These are phyloP conservation scores for Sinohyriopsis cumingii DNA, from an alignment of 2,888 invertebrate genomes.

Conservation along the genomic window DNA sequence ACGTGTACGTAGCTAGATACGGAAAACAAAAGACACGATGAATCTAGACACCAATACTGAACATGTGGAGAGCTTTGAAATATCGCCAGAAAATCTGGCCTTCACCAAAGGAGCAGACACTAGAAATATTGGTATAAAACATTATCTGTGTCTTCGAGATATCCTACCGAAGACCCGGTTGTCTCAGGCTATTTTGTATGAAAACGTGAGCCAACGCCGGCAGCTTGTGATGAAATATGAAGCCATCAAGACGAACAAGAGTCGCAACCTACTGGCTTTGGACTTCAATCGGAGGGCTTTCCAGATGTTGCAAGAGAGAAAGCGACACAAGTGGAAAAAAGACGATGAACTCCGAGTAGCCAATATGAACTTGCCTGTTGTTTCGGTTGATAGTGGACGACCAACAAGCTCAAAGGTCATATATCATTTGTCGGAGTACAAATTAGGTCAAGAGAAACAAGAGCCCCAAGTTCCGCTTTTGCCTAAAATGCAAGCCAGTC, in stretches of 20 bases:
- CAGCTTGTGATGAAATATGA: conserved; percentile 54
- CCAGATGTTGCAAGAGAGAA: conserved; percentile 52
- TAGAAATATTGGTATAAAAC: conserved; percentile 55
- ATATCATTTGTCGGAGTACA: conserved; percentile 53
- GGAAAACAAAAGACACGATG: conserved; percentile 12
- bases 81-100: conserved; percentile 42
- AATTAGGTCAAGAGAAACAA: conserved; percentile 33
- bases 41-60: conserved; percentile 24
- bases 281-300: conserved; percentile 60
- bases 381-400: conserved; percentile 36
- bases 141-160: conserved; percentile 56
- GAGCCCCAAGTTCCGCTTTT: conserved; percentile 34
- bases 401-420: conserved; percentile 50
- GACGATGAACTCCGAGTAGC: conserved; percentile 56
- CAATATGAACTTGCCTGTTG: conserved; percentile 56
- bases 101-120: conserved; percentile 48
- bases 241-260: conserved; percentile 41
- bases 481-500: conserved; percentile 54
- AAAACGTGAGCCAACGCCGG: conserved; percentile 60
- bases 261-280: conserved; percentile 43
- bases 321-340: conserved; percentile 60
- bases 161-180: conserved; percentile 61
- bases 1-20: too few relatives aligned
- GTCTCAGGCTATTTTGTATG: conserved; percentile 59
- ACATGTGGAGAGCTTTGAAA: conserved; percentile 39